phyloP scores from a whole-genome alignment of 2,888 invertebrate species.

The Stenolophus ochropezus region DNA sequence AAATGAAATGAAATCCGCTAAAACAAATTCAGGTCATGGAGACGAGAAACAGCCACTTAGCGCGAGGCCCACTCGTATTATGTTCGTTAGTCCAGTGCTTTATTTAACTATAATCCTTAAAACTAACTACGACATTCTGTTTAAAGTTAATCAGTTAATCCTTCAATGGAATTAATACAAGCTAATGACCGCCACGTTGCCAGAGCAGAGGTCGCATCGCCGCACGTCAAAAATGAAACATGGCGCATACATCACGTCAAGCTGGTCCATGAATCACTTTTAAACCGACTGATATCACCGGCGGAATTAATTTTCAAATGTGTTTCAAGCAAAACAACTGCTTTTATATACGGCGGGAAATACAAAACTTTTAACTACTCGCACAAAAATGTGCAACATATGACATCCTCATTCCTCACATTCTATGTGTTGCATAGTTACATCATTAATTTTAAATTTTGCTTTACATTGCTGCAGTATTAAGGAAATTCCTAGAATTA shows the following conservation, averaged over 20 bases:
- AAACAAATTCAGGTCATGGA: not conserved
- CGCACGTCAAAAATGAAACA: slow-evolving; percentile 54
- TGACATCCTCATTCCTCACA: too few species aligned
- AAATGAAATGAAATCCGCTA: not conserved
- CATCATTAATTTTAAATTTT: not conserved
- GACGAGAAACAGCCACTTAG: not conserved
- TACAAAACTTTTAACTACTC: not conserved
- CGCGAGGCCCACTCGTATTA: slow-evolving; percentile 13
- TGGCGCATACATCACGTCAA: slow-evolving; percentile 49
- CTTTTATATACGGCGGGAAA: not conserved
- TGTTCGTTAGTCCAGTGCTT: slow-evolving; percentile 46
- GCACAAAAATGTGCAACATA: not conserved
- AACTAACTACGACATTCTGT: slow-evolving; percentile 54
- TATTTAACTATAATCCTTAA: slow-evolving; percentile 55
- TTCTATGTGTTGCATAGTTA: not conserved
- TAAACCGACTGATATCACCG: slow-evolving; percentile 40
- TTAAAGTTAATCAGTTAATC: slow-evolving; percentile 56
- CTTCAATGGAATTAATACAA: slow-evolving; percentile 56
- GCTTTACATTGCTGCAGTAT: too few species aligned
- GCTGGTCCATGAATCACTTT: slow-evolving; percentile 49
- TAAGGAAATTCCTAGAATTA: too few species aligned
- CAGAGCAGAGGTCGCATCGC: not conserved
- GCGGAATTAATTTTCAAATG: slow-evolving; percentile 46
- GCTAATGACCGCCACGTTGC: slow-evolving; percentile 25
- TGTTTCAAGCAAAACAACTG: slow-evolving; percentile 15